phyloP scores from a whole-genome alignment of 2,113 vertebrate species.

The Dascyllus trimaculatus region DNA sequence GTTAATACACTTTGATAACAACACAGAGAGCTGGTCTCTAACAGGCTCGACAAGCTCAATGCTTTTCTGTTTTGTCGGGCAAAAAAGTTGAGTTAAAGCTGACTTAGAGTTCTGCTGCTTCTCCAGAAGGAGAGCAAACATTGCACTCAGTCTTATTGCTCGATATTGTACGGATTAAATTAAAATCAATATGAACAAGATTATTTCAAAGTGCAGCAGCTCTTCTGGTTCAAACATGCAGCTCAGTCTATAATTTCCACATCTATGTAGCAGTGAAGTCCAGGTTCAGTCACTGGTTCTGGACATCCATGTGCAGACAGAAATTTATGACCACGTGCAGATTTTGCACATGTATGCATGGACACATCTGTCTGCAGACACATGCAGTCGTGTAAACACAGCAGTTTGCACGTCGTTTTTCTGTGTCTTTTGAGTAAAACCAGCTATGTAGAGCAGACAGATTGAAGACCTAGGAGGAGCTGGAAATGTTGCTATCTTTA shows the following conservation, averaged over 20 bases:
- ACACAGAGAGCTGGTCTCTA: not conserved
- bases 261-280: not conserved
- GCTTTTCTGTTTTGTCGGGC: not conserved
- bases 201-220: too few relatives aligned
- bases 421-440: not conserved
- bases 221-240: not conserved
- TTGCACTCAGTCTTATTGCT: too few relatives aligned
- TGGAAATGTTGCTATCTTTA: not conserved
- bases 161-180: too few relatives aligned
- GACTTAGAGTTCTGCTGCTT: not conserved
- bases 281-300: not conserved
- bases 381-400: conserved; percentile 1
- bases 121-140: not conserved
- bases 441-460: not conserved
- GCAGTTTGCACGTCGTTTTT: not conserved
- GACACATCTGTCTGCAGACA: not conserved
- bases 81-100: not conserved
- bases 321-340: not conserved
- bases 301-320: not conserved
- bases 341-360: not conserved
- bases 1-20: not conserved
- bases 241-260: not conserved
- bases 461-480: not conserved
- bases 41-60: not conserved
- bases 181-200: too few relatives aligned